Conservation (phyloP, 2,113 vertebrate genomes). For the Halcyon malimbica region DNA sequence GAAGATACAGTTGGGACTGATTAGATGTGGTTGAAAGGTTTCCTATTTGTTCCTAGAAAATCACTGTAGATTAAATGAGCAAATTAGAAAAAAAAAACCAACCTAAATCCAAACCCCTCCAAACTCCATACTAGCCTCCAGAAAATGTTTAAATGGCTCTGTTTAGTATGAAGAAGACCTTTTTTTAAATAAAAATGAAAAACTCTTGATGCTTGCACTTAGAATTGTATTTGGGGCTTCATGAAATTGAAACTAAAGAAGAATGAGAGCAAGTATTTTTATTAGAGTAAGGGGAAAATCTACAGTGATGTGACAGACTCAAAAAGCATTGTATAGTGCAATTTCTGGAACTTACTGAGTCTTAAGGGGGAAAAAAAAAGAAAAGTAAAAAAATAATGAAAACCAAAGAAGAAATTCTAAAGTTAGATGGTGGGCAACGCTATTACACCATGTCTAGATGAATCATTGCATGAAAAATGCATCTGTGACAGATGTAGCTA, state of each 20-base stretch:
- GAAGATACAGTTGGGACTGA: neutral
- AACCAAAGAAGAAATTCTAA: neutral
- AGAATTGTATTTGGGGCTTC: neutral
- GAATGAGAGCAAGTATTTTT: neutral
- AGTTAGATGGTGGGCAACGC: neutral
- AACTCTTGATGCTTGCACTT: neutral
- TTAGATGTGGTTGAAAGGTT: slow-evolving; percentile 32
- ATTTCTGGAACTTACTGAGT: neutral
- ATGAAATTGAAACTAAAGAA: neutral
- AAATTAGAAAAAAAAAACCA: neutral
- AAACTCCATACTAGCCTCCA: neutral
- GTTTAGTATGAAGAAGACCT: neutral
- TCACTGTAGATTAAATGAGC: neutral
- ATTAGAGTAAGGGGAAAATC: neutral
- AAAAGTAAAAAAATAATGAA: neutral
- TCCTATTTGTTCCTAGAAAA: slow-evolving; percentile 29
- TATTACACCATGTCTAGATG: neutral
- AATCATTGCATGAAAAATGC: neutral
- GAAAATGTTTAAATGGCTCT: neutral
- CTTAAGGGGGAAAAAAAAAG: neutral
- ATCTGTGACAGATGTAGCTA: neutral
- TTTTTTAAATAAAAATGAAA: neutral
- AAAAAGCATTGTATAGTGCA: neutral
- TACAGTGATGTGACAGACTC: neutral
- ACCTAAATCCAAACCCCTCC: neutral